These are phyloP conservation scores for Globodera rostochiensis DNA, from an alignment of 1,140 invertebrate genomes.

Conservation along the genomic window DNA sequence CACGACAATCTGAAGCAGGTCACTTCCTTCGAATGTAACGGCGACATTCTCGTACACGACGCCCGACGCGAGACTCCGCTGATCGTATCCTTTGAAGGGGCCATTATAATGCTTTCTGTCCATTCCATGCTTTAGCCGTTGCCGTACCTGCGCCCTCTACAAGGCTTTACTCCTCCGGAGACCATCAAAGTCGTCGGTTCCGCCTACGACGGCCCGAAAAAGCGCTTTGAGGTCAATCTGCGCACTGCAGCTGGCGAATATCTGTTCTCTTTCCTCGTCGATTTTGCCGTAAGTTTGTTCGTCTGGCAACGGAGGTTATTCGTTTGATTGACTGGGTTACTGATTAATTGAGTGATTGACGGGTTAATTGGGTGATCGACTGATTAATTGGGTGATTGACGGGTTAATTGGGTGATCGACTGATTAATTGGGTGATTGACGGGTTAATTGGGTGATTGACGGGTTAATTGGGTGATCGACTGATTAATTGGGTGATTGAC, in stretches of 20 bases:
- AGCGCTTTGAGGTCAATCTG: neutral
- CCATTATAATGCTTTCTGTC: too few species aligned
- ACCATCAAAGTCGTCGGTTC: neutral
- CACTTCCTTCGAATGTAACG: neutral
- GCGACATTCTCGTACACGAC: conserved; percentile 6
- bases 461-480: neutral
- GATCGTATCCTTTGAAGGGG: neutral
- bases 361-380: too few species aligned
- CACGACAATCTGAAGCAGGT: conserved; percentile 6
- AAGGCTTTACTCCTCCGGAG: neutral
- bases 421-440: too few species aligned
- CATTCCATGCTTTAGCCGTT: neutral
- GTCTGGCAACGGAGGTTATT: too few species aligned
- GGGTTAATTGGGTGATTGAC: too few species aligned
- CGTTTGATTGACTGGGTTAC: neutral
- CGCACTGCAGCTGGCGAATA: neutral
- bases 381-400: too few species aligned
- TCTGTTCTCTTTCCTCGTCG: neutral
- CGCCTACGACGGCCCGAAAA: neutral
- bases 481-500: neutral
- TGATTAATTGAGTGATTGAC: neutral
- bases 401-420: neutral
- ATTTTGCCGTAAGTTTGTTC: neutral
- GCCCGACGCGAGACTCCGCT: neutral
- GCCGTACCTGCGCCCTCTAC: neutral